Conservation (phyloP, 1,140 invertebrate species). For the Triops longicaudatus region DNA sequence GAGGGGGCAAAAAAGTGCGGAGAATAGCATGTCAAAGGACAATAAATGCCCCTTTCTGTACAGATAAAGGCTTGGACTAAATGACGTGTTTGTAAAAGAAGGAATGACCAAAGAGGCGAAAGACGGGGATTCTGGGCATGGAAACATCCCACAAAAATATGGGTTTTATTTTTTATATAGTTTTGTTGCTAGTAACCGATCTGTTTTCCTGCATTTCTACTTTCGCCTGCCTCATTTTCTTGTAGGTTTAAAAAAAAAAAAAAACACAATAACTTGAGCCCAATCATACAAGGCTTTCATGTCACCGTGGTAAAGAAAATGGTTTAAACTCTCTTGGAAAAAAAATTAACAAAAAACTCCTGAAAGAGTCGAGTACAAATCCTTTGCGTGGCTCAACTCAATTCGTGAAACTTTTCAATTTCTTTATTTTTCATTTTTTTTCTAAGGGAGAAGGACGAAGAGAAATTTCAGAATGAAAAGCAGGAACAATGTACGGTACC, state of each 20-base stretch:
- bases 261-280: background rate
- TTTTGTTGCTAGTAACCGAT: too few species aligned
- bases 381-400: too few species aligned
- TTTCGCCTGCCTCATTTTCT: background rate
- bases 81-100: background rate
- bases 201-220: background rate
- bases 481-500: background rate
- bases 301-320: too few species aligned
- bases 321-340: too few species aligned
- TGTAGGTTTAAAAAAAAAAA: background rate
- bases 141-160: too few species aligned
- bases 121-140: background rate
- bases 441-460: background rate
- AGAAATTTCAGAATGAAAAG: background rate
- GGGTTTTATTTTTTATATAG: too few species aligned
- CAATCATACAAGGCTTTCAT: background rate
- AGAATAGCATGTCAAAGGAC: background rate
- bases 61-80: background rate
- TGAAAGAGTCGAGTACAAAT: too few species aligned
- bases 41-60: background rate
- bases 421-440: constrained; percentile 5
- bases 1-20: background rate
- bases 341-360: too few species aligned
- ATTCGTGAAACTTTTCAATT: background rate
- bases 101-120: background rate